These are phyloP conservation scores for Hermaeophaga mercurialis DNA, from an alignment of 2,888 invertebrate genomes.

Conservation along the genomic window DNA sequence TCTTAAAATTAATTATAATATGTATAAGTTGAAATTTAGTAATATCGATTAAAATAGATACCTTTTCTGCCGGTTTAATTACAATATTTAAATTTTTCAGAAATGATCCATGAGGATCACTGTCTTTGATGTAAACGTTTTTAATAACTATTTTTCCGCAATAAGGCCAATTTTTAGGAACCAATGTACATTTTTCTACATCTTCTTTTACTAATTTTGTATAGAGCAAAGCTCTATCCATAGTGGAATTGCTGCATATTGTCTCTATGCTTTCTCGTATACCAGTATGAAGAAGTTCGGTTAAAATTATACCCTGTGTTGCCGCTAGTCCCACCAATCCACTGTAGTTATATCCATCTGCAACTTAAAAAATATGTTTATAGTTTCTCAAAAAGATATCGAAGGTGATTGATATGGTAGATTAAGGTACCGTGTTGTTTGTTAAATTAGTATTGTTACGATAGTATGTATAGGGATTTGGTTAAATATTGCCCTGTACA, in stretches of 20 bases:
- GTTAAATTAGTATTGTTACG: too few species aligned
- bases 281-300: slow-evolving; percentile 81
- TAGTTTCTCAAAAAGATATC: too few species aligned
- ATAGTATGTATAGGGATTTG: too few species aligned
- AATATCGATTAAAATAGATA: too few species aligned
- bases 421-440: too few species aligned
- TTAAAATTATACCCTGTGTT: slow-evolving; percentile 73
- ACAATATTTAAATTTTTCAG: slow-evolving; percentile 69
- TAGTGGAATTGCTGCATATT: slow-evolving; percentile 74
- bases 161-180: slow-evolving; percentile 66
- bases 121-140: slow-evolving; percentile 68
- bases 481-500: too few species aligned
- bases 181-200: slow-evolving; percentile 58
- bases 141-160: slow-evolving; percentile 66
- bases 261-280: slow-evolving; percentile 79
- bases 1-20: slow-evolving; percentile 48
- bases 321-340: slow-evolving; percentile 75
- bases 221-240: slow-evolving; percentile 81
- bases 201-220: slow-evolving; percentile 74
- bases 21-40: too few species aligned
- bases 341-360: slow-evolving; percentile 62
- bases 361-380: too few species aligned
- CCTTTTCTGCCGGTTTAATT: slow-evolving; percentile 70
- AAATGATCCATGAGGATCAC: slow-evolving; percentile 67
- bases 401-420: too few species aligned